Evolutionary conservation across 2,888 invertebrate species (phyloP).

Genomic region (Mimachlamys varia): DNA sequence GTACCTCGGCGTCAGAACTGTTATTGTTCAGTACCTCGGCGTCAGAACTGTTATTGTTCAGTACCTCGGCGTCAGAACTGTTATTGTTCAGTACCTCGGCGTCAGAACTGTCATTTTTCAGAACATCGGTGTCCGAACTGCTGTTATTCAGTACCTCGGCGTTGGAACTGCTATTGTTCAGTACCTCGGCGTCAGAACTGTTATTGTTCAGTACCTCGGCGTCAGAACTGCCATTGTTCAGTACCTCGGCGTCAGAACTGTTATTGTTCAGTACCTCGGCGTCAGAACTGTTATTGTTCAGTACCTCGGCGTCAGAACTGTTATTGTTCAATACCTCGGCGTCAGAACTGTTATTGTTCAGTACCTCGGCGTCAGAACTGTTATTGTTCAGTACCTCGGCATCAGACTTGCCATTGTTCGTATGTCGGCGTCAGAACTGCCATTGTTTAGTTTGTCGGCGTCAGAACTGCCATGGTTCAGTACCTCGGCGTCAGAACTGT

Average conservation of each 20-base stretch:
- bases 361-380: background rate
- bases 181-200: background rate
- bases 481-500: background rate
- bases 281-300: background rate
- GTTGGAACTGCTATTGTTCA: background rate
- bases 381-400: background rate
- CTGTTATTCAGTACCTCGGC: background rate
- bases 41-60: background rate
- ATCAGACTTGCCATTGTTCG: background rate
- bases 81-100: background rate
- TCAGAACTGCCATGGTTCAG: background rate
- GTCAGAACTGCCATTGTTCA: background rate
- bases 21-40: background rate
- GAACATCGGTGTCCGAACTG: too few relatives aligned
- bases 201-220: background rate
- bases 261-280: background rate
- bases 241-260: background rate
- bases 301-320: background rate
- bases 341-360: background rate
- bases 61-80: background rate
- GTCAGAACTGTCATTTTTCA: background rate
- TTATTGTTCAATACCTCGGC: background rate
- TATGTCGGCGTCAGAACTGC: background rate
- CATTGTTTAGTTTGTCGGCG: background rate
- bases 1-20: background rate